Evolutionary conservation across 2,888 invertebrate species (phyloP), one percentile per base, ranked within the genome.

Genomic region (Emesis furor): DNA sequence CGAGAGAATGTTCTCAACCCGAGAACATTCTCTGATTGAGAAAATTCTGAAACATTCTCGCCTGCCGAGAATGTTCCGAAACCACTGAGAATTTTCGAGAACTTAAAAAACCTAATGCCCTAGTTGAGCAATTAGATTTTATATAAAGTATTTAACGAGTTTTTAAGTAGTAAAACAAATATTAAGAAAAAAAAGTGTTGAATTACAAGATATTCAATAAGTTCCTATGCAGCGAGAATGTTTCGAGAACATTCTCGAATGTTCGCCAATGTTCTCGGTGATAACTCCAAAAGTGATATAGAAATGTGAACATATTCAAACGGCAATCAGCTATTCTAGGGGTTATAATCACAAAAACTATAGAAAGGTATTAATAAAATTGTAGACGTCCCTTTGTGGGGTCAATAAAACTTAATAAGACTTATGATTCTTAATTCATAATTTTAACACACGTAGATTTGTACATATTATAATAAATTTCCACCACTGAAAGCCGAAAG

Each of bases 51-150:
- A 39, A 39, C 39, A 39, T 39, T 39, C 39, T 51, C 51, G 0
- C 51, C 51, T 51, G 51, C 51, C 51, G 51, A 51, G 51, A 51
- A 51, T 51, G 51, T 51, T 51, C 51, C n/a, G 51, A 51, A 51
- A 51, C 51, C 51, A 51, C n/a, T 51, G 51, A 51, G 51, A 51
- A 51, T 51, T 51, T 51, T n/a, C 51, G 51, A n/a, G 51, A 51
- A 51, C 51, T 51, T 51, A 51, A 51, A 51, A 51, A 51, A 51
- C 51, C n/a, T n/a, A 39, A 39, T 8, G 39, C 39, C 39, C 39
- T 39, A 39, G 39, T 39, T 51, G 14, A 51, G 51, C n/a, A 51
- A 51, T n/a, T 51, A 51, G 1, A 51, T 51, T 51, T 7, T 51
- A 14, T 51, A 51, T 51, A 8, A 51, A 51, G 51, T 51, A 51